Base-by-base conservation (phyloP, 2,797 vertebrate genomes). In the Silurus aristotelis region DNA sequence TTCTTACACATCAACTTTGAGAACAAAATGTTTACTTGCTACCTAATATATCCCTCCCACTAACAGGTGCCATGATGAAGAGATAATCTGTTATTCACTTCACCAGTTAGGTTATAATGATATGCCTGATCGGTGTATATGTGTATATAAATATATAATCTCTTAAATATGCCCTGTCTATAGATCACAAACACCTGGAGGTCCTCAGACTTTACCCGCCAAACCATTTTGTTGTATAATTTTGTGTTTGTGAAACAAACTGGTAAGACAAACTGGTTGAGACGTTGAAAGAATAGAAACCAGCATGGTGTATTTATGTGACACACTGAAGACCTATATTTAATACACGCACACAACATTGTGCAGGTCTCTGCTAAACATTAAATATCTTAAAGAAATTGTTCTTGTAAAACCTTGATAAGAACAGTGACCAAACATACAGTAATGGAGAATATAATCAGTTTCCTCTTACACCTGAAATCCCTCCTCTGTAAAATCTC, bases 401-500 rank as follows among this genome's bases (percentile, higher is more conserved):
- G 6, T 75, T 55, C 48, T 55, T 75, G 48, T 55, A 73, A 73
- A 46, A 6, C 72, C 48, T 27, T 25, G 72, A 75, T 55, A 55
- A 55, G 72, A 27, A 13, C 52, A 19, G 27, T 4, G n/a, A 17
- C 75, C 55, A 31, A 31, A 31, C 6, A 17, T 31, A 27, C 8
- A 27, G n/a, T n/a, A 6, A 3, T 55, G n/a, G 7, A 55, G 46
- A 55, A 75, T 43, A 25, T 22, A 3, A 7, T 58, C 7, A n/a
- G 31, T n/a, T 56, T 77, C 56, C 58, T 73, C 56, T 25, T 64
- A 43, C 55, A 31, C 46, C 46, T 64, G n/a, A 80, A 38, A 75
- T 27, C 20, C 38, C 56, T 92, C 87, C 93, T 90, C 89, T 87
- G 8, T 8, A n/a, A 0, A 58, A 10, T 56, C 52, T 56, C 15